These are phyloP conservation scores for Gobius niger DNA, from an alignment of 2,113 vertebrate genomes.

Conservation along the genomic window DNA sequence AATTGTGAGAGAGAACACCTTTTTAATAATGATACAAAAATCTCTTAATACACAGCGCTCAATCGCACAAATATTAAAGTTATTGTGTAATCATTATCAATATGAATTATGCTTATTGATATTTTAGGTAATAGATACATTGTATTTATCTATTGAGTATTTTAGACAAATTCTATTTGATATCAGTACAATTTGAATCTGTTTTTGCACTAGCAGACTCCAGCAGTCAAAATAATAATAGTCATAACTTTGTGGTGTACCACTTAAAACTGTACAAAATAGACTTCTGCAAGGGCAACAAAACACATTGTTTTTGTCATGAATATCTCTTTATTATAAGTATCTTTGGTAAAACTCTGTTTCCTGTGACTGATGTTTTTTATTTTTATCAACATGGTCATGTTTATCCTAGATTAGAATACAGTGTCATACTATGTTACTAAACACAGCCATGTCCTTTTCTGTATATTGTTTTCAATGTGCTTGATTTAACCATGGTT, in stretches of 20 bases:
- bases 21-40: neutral
- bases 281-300: neutral
- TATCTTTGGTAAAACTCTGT: neutral
- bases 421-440: slow-evolving; percentile 25
- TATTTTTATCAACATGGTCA: neutral
- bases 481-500: slow-evolving; percentile 50
- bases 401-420: neutral
- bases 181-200: too few relatives aligned
- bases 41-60: neutral
- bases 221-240: neutral
- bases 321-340: neutral
- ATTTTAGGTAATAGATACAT: neutral
- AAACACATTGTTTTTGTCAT: neutral
- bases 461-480: slow-evolving; percentile 18
- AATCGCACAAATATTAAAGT: slow-evolving; percentile 25
- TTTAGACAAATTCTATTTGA: too few relatives aligned
- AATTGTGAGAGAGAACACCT: slow-evolving; percentile 18
- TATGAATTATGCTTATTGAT: neutral
- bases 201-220: neutral
- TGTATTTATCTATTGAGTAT: neutral
- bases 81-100: neutral
- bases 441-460: slow-evolving; percentile 30
- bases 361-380: slow-evolving; percentile 6
- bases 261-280: neutral
- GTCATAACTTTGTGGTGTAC: neutral